Conservation (phyloP, 2,797 vertebrate species). For the Schizopygopsis malacanthus region DNA sequence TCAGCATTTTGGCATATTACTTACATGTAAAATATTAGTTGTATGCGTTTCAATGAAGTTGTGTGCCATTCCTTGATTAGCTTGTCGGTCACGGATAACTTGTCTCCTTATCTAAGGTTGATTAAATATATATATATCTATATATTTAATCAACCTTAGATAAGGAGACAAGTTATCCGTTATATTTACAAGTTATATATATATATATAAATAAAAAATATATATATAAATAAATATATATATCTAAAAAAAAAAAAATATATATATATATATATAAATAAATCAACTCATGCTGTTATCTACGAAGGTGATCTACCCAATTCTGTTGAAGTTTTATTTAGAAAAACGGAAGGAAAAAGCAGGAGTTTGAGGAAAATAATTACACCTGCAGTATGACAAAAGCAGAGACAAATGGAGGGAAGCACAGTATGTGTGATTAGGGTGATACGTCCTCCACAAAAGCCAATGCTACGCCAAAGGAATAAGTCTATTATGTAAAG, state of each 20-base stretch:
- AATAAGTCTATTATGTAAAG: slow-evolving; percentile 31
- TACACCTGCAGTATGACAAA: slow-evolving; percentile 47
- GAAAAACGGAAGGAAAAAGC: slow-evolving; percentile 63
- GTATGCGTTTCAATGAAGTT: slow-evolving; percentile 24
- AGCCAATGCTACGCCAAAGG: background rate
- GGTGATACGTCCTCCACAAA: slow-evolving; percentile 52
- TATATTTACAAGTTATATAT: too few relatives aligned
- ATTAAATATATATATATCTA: background rate
- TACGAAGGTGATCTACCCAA: slow-evolving; percentile 58
- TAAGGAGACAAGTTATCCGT: too few relatives aligned
- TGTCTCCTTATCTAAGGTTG: slow-evolving; percentile 65
- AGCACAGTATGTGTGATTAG: slow-evolving; percentile 61
- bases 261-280: too few relatives aligned
- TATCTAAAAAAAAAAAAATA: too few relatives aligned
- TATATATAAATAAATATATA: background rate
- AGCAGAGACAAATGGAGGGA: slow-evolving; percentile 45
- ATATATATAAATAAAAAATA: too few relatives aligned
- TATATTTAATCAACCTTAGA: too few relatives aligned
- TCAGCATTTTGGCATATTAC: background rate
- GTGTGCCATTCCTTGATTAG: slow-evolving; percentile 69
- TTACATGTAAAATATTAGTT: background rate
- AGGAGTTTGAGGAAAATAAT: slow-evolving; percentile 63
- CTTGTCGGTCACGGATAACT: slow-evolving; percentile 66
- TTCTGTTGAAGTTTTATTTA: slow-evolving; percentile 65
- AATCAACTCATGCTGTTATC: slow-evolving; percentile 57